Evolutionary conservation across 2,888 invertebrate genomes (phyloP), one percentile per base, ranked within the genome.

Genomic region (Drosophila hamatofila): DNA sequence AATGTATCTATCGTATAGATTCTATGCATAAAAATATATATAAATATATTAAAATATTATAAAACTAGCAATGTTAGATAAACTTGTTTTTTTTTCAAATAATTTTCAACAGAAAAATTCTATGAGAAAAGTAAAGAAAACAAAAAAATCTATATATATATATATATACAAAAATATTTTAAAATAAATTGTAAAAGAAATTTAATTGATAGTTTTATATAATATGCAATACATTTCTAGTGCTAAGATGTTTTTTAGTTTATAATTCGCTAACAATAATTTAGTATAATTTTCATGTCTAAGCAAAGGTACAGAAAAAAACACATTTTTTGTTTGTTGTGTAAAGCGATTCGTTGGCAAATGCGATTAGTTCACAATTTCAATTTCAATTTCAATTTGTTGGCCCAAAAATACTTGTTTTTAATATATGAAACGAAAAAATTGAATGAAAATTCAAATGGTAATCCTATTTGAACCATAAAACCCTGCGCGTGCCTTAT

Each of bases 231-330:
- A 81, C 69, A 65, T 63, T 75, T 63, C 49, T 89, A 85, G 67
- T 58, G 54, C 27, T 85, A 85, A 85, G 84, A 85, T 85, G 84
- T 85, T 85, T 85, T 85, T 87, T 85, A 85, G 89, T 89, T 85
- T 85, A 85, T 85, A 81, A 75, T 57, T 46, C 63, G 72, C 84
- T 85, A 89, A 85, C 87, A 76, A 57, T 85, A 85, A 83, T 79
- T 69, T 85, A 85, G 84, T 83, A 58, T 85, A 85, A 85, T 81
- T 86, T 56, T 76, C 62, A 56, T 67, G 69, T 68, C 39, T 79
- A 85, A 83, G 89, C 79, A 67, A 75, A 72, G 82, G 68, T 76
- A 83, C 64, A 78, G 72, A 61, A 58, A 72, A 76, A 64, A 72
- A 76, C 68, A 56, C 75, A 49, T 49, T 74, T 68, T 69, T 74